Conservation (phyloP, 2,888 invertebrate genomes). For the Eupithecia subfuscata region DNA sequence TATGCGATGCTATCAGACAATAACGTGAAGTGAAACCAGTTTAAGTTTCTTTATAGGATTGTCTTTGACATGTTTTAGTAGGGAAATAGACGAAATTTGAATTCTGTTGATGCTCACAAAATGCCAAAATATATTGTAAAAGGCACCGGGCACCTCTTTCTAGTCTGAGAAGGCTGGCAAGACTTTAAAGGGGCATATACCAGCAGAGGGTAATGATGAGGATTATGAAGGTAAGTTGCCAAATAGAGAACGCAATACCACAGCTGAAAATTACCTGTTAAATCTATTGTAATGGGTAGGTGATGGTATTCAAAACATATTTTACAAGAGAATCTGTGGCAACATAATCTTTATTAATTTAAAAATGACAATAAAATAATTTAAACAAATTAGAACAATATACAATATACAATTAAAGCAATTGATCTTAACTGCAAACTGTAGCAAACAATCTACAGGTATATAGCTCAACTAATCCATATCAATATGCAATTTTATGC, state of each 20-base stretch:
- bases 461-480: no score
- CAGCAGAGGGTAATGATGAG: background rate
- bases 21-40: slow-evolving; percentile 27
- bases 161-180: background rate
- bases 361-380: no score
- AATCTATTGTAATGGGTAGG: background rate
- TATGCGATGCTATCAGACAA: slow-evolving; percentile 46
- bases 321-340: no score
- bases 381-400: no score
- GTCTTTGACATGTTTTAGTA: slow-evolving; percentile 11
- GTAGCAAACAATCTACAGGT: no score
- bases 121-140: background rate
- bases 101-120: background rate
- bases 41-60: slow-evolving; percentile 20
- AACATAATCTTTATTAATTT: no score
- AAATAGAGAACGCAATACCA: background rate
- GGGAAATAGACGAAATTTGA: background rate
- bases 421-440: no score
- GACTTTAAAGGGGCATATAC: background rate
- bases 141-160: background rate
- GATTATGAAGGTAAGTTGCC: background rate
- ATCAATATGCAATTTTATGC: background rate
- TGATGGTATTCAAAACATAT: no score
- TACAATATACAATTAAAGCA: no score
- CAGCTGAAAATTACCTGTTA: background rate